A percentile compares a stretch with the other conserved stretches of the same genome.
phyloP scores from a whole-genome alignment of 2,888 invertebrate species.

The Nymphalis c-album region DNA sequence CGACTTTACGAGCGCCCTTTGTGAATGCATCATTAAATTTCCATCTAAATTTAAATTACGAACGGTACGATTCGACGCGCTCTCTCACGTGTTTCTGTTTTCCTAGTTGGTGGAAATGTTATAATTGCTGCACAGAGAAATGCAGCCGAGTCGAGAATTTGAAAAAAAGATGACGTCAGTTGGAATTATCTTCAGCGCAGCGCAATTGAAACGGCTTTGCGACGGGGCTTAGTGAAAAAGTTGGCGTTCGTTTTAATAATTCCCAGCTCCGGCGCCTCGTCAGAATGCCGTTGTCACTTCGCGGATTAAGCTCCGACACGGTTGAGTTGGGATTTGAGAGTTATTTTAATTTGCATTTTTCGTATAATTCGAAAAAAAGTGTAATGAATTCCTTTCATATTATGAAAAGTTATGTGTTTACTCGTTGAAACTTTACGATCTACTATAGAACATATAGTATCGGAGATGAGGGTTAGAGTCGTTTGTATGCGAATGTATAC shows the following conservation, averaged over 20 bases:
- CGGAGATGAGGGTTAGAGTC: slow-evolving; percentile 60
- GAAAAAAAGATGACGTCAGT: slow-evolving; percentile 81
- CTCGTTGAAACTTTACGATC: slow-evolving; percentile 63
- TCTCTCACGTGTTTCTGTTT: slow-evolving; percentile 80
- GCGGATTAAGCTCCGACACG: slow-evolving; percentile 81
- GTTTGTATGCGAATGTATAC: slow-evolving; percentile 69
- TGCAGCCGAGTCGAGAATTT: slow-evolving; percentile 77
- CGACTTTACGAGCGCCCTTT: slow-evolving; percentile 81
- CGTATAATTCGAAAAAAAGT: slow-evolving; percentile 63
- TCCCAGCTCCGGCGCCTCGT: slow-evolving; percentile 81
- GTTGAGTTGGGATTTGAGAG: slow-evolving; percentile 79
- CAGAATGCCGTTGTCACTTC: slow-evolving; percentile 82
- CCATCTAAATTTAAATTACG: slow-evolving; percentile 82
- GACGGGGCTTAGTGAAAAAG: slow-evolving; percentile 81
- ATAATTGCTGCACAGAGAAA: slow-evolving; percentile 80
- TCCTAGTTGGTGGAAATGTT: slow-evolving; percentile 80
- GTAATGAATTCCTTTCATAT: slow-evolving; percentile 52
- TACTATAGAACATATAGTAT: slow-evolving; percentile 47
- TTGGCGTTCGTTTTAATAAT: slow-evolving; percentile 82
- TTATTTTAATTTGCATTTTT: slow-evolving; percentile 81
- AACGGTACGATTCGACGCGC: slow-evolving; percentile 75
- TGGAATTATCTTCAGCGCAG: slow-evolving; percentile 82
- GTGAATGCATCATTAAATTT: slow-evolving; percentile 82
- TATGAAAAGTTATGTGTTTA: slow-evolving; percentile 53
- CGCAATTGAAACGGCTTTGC: slow-evolving; percentile 82